Base-by-base conservation (phyloP, 2,113 vertebrate genomes). In the Salvelinus namaycush region DNA sequence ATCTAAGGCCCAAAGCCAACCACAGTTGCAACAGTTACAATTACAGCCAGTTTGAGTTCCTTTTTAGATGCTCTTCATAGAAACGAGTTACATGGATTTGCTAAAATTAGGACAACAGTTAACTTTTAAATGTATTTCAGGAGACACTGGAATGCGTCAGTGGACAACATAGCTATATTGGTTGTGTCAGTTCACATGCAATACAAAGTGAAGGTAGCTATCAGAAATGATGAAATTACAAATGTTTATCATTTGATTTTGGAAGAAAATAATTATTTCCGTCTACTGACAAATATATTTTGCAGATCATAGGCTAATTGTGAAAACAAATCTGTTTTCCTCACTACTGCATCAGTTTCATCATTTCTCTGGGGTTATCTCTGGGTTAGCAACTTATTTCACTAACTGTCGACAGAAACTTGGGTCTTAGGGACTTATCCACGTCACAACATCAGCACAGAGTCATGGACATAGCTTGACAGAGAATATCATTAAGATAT, bases 101-200 rank as follows among this genome's bases (percentile, higher is more conserved):
- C 77, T 86, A 76, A 83, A 83, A 84, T 72, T 1, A 14, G 69
- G 59, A 72, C n/a, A 13, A 79, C 62, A 78, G 67, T 26, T 2
- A 24, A 13, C 73, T 81, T 80, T 76, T 48, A 82, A 65, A 31
- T 20, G 72, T 85, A 84, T 89, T 87, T 91, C 22, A 6, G 75
- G 83, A 78, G 64, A 26, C 5, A 66, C 68, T 81, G 68, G 78
- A 88, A 87, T 82, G 80, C 68, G 76, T 89, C 80, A 84, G 87
- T 27, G 74, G 77, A 59, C 48, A 70, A 68, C 39, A 74, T 76
- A 16, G 27, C 59, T 29, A 73, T 20, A 80, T 31, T 66, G 60
- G 74, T 78, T 84, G 77, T 76, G 79, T 79, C 69, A 84, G 75
- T 76, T 74, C 29, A 1, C n/a, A 77, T 31, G 73, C 39, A 44